Evolutionary conservation across 2,888 invertebrate species (phyloP), one percentile per base, ranked within the genome.

Genomic region (Ormyrus thymus): DNA sequence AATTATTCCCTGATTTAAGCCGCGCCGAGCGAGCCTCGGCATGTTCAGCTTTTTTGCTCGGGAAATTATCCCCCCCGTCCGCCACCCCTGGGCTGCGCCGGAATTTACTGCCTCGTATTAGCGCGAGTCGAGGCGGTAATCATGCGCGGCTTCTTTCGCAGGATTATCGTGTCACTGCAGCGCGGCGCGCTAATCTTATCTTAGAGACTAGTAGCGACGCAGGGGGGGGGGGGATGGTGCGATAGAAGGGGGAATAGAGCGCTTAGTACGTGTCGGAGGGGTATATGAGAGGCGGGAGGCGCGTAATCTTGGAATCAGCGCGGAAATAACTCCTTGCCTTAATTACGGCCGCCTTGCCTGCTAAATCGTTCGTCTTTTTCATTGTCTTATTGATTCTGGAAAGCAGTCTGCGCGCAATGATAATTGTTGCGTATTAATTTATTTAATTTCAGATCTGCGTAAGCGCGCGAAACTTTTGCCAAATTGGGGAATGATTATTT

Each of bases 121-220:
- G 62, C 77, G 58, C 11, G 43, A 55, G 50, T 51, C 29, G 45
- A 50, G 29, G 75, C 45, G 56, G 78, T 74, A 74, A 74, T 78
- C 73, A 61, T 53, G 65, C 69, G 79, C 55, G 61, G 66, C 68
- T 78, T 68, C 61, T 78, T 71, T 73, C 74, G 59, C 58, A 76
- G 71, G 83, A 81, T 82, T 82, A 82, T 80, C 81, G 74, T 81
- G 82, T 82, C 77, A 71, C 71, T 48, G 53, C 11, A 45, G 43
- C 13, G 59, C 53, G 59, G 53, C 58, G 66, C 71, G 76, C 71
- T 82, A 82, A 83, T 83, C 81, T 81, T 80, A 78, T 78, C 80
- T 74, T 56, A 45, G 56, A 73, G 77, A 77, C 76, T 43, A 45
- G 29, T 29, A 29, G 29, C 29, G 29, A 29, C 2, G 29, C 29